Percentiles rank a stretch among this genome's conserved stretches.
phyloP scores from a whole-genome alignment of 2,888 invertebrate genomes.

The Stenodera caucasica region DNA sequence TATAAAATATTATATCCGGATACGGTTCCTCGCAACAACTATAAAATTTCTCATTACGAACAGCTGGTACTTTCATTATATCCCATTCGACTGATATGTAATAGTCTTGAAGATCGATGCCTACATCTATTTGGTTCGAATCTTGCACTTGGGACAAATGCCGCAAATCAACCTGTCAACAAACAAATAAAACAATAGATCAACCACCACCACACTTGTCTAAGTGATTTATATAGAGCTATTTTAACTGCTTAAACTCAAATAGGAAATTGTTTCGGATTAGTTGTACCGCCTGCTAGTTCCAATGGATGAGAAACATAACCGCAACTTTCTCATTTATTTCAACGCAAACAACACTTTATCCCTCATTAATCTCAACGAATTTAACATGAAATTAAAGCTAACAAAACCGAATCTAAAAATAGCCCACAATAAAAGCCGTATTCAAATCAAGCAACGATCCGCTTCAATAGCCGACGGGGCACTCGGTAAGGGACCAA shows the following conservation, averaged over 20 bases:
- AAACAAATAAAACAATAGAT: slow-evolving; percentile 11
- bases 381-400: too few relatives aligned
- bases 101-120: slow-evolving; percentile 91
- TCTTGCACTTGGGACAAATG: slow-evolving; percentile 86
- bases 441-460: too few relatives aligned
- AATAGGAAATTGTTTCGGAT: neutral
- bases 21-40: slow-evolving; percentile 98
- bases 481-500: too few relatives aligned
- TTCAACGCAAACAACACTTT: too few relatives aligned
- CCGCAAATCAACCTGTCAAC: slow-evolving; percentile 80
- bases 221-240: neutral
- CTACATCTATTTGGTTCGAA: slow-evolving; percentile 85
- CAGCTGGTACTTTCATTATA: slow-evolving; percentile 89
- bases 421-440: too few relatives aligned
- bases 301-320: too few relatives aligned
- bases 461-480: too few relatives aligned
- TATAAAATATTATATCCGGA: slow-evolving; percentile 96
- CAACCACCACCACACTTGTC: neutral
- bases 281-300: too few relatives aligned
- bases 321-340: too few relatives aligned
- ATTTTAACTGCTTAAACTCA: neutral
- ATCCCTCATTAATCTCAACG: too few relatives aligned
- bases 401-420: too few relatives aligned
- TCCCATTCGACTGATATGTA: slow-evolving; percentile 99
- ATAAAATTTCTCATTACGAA: slow-evolving; percentile 89